Evolutionary conservation across 2,797 vertebrate species (phyloP).

Genomic region (Epinephelus coioides): DNA sequence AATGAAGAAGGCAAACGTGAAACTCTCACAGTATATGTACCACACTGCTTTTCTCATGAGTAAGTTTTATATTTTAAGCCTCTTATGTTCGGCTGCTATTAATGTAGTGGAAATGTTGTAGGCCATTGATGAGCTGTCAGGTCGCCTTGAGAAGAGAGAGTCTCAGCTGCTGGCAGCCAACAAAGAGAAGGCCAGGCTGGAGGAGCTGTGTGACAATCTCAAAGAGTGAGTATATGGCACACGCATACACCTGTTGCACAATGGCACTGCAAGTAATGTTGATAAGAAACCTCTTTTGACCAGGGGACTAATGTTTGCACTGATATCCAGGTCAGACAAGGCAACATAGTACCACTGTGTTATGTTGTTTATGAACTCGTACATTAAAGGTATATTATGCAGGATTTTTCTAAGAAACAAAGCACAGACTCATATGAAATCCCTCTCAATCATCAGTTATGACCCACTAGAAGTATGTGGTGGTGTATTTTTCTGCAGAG

Average conservation of each 20-base stretch:
- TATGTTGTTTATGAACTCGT: not conserved
- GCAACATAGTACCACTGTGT: not conserved
- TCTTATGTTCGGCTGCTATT: not conserved
- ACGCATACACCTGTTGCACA: not conserved
- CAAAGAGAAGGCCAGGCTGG: constrained; percentile 95
- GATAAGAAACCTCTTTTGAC: constrained; percentile 18
- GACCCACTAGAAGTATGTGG: too few species aligned
- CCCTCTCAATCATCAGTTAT: too few species aligned
- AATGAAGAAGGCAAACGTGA: not conserved
- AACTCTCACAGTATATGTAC: not conserved
- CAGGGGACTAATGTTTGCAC: not conserved
- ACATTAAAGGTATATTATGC: too few species aligned
- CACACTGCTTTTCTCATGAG: not conserved
- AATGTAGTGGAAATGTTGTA: constrained; percentile 70
- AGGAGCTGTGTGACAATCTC: constrained; percentile 97
- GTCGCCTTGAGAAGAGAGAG: constrained; percentile 95
- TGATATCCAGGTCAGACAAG: not conserved
- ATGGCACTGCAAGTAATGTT: not conserved
- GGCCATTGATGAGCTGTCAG: constrained; percentile 92
- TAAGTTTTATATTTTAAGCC: not conserved
- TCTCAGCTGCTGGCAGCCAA: constrained; percentile 92
- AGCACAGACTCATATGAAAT: too few species aligned
- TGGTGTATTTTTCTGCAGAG: too few species aligned
- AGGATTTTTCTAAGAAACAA: too few species aligned
- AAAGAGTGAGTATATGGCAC: constrained; percentile 92